Evolutionary conservation across 2,113 vertebrate species (phyloP).

Genomic region (Lota lota): DNA sequence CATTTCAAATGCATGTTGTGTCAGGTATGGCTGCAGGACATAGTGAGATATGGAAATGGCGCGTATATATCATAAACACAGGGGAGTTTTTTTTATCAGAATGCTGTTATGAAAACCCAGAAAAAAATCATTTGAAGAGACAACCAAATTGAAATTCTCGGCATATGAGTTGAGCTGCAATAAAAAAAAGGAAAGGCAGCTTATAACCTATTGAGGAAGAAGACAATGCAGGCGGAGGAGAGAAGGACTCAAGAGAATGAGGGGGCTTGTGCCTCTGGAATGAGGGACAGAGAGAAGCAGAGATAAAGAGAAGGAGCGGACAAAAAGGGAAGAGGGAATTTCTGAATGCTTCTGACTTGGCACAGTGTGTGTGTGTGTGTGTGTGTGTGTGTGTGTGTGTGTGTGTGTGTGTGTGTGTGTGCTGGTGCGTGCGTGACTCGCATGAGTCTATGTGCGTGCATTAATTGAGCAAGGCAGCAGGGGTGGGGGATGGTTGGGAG

Average conservation of each 20-base stretch:
- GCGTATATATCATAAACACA: neutral
- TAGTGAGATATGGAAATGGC: neutral
- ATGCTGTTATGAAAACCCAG: constrained; percentile 17
- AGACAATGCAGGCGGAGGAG: constrained; percentile 19
- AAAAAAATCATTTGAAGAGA: constrained; percentile 6
- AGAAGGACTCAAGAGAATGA: constrained; percentile 20
- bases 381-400: constrained; percentile 10
- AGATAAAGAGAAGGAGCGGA: constrained; percentile 17
- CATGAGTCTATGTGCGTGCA: neutral
- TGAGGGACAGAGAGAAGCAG: constrained; percentile 17
- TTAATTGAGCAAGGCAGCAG: too few relatives aligned
- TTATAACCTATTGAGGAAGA: constrained; percentile 31
- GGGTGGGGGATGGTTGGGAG: too few relatives aligned
- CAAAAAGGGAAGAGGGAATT: neutral
- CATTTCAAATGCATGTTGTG: neutral
- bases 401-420: neutral
- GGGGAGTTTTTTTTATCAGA: constrained; percentile 2
- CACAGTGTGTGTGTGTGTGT: neutral
- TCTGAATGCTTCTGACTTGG: neutral
- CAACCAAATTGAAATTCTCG: constrained; percentile 16
- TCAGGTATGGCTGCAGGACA: neutral
- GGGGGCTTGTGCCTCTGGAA: constrained; percentile 27
- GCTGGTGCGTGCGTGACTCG: too few relatives aligned
- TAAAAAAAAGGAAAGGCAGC: constrained; percentile 15
- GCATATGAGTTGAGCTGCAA: constrained; percentile 34